Percentiles rank a stretch among this genome's conserved stretches.
Evolutionary conservation across 2,797 vertebrate genomes (phyloP).

Genomic region (Hipposideros larvatus): DNA sequence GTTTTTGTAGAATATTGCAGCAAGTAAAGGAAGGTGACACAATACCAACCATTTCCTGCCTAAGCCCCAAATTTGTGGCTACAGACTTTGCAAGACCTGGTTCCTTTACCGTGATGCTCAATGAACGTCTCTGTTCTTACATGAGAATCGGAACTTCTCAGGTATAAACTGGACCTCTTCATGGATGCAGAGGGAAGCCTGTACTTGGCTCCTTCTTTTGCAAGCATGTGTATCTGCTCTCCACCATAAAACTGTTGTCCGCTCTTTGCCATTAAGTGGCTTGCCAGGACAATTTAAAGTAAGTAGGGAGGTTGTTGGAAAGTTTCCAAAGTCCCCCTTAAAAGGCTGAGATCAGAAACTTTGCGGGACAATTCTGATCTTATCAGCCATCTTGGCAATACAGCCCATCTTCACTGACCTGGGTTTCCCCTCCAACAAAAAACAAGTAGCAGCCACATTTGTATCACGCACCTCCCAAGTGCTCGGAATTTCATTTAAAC

Average conservation of each 20-base stretch:
- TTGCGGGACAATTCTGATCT: background rate
- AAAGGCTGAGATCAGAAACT: background rate
- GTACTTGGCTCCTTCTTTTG: background rate
- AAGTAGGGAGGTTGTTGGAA: background rate
- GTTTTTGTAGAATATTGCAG: background rate
- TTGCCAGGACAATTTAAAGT: background rate
- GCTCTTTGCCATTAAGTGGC: no score
- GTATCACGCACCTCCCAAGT: fast-evolving
- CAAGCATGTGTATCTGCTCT: background rate
- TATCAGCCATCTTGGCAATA: background rate
- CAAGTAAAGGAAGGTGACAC: slow-evolving; percentile 72
- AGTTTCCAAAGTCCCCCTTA: background rate
- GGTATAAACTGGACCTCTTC: background rate
- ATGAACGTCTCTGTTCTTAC: background rate
- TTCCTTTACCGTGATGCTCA: fast-evolving
- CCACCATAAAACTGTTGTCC: fast-evolving
- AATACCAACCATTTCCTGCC: slow-evolving; percentile 43
- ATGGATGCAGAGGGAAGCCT: background rate
- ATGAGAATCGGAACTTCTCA: background rate
- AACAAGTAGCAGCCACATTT: background rate
- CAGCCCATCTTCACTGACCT: background rate
- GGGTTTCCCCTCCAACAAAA: background rate
- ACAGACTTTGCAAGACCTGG: background rate
- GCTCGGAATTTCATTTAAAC: background rate
- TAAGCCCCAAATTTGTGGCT: background rate